Evolutionary conservation across 2,888 invertebrate species (phyloP), one percentile per base, ranked within the genome.

Genomic region (Sipha maydis): DNA sequence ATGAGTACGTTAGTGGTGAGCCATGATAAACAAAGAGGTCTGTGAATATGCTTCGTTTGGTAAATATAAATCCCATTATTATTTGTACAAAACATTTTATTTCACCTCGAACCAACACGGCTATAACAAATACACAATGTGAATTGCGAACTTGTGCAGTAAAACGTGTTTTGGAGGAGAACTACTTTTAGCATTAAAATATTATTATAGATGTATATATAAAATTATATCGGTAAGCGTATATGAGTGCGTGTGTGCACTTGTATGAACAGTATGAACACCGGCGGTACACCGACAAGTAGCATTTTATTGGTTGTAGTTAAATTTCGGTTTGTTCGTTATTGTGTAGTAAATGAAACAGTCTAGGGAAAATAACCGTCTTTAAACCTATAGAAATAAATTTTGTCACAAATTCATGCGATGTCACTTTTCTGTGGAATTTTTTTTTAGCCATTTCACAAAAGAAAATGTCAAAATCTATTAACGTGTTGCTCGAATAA

Each of bases 81-180:
- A 80, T 28, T 69, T 69, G 69, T 69, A 41, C 38, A 61, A 84
- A 84, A 76, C 61, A 67, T 75, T 67, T 67, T 21, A 76, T 84
- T 84, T 84, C 41, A 76, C 76, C 75, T 84, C 56, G 54, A 84
- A 75, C 75, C 34, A 17, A 9, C 25, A 38, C 38, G 54, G n/a
- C 56, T 56, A 56, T 83, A 48, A 83, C 31, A 69, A 69, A 73
- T 54, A 83, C 54, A 83, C 83, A 84, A 84, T 75, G 83, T 34
- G 73, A 75, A 75, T 38, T 61, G 56, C 75, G 56, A 75, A 56
- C 75, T 84, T 54, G 84, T 76, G 41, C 41, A 41, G 61, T 4
- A 38, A 84, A 61, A 84, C 84, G 76, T 84, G 84, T 84, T 84
- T 84, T 84, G 61, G 84, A 84, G 84, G 84, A 75, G 56, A 84